Base-by-base conservation (phyloP, 2,797 vertebrate species). In the Tinamus major region DNA sequence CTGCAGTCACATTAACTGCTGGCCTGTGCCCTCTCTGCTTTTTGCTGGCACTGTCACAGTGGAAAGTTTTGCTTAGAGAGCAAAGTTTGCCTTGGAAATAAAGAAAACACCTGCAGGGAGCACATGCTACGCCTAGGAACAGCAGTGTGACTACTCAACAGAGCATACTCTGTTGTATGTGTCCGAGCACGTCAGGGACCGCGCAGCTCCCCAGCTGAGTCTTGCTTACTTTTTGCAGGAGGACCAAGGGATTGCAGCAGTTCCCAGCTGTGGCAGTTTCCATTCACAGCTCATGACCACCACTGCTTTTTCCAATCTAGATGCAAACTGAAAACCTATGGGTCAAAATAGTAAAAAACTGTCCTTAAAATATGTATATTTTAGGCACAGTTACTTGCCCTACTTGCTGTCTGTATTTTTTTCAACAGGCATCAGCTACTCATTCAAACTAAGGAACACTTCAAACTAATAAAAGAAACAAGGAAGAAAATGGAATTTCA, bases 11-110 rank as follows among this genome's bases (percentile, higher is more conserved):
- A 13, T 20, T 33, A 6, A 2, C 29, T 86, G 80, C n/a, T 39
- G 29, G 26, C 59, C 51, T 0, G 0, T 0, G 0, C 56, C 48
- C 16, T 64, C 9, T 0, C 35, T 61, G 76, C 31, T 78, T 69
- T 58, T 69, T 58, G 31, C 71, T 0, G 0, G 26, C 13, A 6
- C 18, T 35, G 24, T 29, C 35, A 56, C 10, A 48, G 41, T n/a
- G 44, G 81, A 76, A 49, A 82, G 20, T n/a, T 72, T 42, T 1
- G 1, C 35, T 83, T 61, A 56, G 9, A 9, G 80, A 78, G 68
- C 10, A 31, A 49, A 56, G 23, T 23, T 78, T 26, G 26, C 18
- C 6, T 49, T 72, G 55, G 67, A 92, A 92, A 74, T 19, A 51
- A 69, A 69, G 16, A 63, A 39, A 67, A 39, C 56, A 70, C 44